Base-by-base conservation (phyloP, 2,888 invertebrate species). In the Mylabris sibirica region DNA sequence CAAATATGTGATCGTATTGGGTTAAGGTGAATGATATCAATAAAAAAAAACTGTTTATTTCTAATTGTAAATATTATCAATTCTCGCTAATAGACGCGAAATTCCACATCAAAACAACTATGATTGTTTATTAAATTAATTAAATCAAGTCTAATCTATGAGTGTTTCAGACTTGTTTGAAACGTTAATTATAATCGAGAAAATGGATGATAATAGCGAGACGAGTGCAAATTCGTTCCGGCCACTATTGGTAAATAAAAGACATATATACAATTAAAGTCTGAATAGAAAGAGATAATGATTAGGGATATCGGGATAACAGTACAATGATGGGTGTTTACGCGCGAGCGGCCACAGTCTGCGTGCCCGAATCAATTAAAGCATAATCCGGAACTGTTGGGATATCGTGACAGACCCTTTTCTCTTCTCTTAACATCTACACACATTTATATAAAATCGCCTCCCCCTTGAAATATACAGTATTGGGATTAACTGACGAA, bases 351-450 rank as follows among this genome's bases (percentile, higher is more conserved):
- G 80, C 79, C 81, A 77, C 83, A 82, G 84, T 81, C 79, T 84
- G 84, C 84, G 84, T 84, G 84, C 84, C 82, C 83, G 85, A 87
- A 88, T 88, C 88, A 87, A 88, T 88, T 88, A 87, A 87, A 87
- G 86, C 87, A 87, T 87, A 87, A 87, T 87, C 87, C 87, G 87
- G 87, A 87, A 87, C 87, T 85, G 84, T 78, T 78, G 79, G 49
- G 82, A 80, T 79, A 76, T 80, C 77, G 75, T 78, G 80, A 81
- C 80, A 78, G 81, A 78, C 81, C 80, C 80, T 41, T 30, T 14
- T 78, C 49, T 26, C 20, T 26, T 35, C 35, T 26, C 61, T 59
- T 35, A 63, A 53, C 68, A 69, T 64, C 63, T 66, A 72, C 65
- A 26, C 64, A 70, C 17, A 44, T 41, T 9, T 9, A 35, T 49